These are phyloP conservation scores for Megaceryle torquata DNA, from an alignment of 2,113 vertebrate genomes.

Conservation along the genomic window DNA sequence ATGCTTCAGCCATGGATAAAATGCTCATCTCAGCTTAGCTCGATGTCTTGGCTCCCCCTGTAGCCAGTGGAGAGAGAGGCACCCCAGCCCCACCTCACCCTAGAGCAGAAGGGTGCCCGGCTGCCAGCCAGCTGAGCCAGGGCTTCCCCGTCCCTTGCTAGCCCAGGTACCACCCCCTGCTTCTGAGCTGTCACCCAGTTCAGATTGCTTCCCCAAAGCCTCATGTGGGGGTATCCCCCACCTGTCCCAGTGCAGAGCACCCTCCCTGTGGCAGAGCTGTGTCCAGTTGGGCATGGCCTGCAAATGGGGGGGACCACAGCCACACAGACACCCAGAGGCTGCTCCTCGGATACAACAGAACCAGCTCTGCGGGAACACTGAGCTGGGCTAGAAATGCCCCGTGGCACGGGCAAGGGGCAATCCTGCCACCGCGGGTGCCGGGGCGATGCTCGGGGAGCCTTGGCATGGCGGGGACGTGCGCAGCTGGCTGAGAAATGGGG, in stretches of 20 bases:
- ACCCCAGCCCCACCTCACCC: not conserved
- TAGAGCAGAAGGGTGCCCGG: not conserved
- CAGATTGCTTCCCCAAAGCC: not conserved
- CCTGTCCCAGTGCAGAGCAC: not conserved
- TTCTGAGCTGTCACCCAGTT: not conserved
- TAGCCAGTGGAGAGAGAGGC: conserved; percentile 40
- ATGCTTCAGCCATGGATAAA: not conserved
- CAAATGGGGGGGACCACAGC: rapidly evolving
- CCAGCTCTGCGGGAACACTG: rapidly evolving
- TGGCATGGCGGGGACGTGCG: not conserved
- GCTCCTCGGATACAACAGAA: rapidly evolving
- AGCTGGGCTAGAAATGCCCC: not conserved
- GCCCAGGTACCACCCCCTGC: rapidly evolving
- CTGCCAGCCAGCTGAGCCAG: not conserved
- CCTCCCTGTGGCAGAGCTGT: not conserved
- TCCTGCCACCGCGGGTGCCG: not conserved
- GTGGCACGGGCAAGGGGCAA: rapidly evolving
- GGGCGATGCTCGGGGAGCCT: not conserved
- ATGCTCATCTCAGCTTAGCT: not conserved
- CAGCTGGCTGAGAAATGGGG: not conserved
- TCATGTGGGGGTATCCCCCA: rapidly evolving
- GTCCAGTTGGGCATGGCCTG: rapidly evolving
- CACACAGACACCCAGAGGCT: rapidly evolving
- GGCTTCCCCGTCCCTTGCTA: not conserved
- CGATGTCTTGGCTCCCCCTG: conserved; percentile 61